A percentile compares a stretch with the other conserved stretches of the same genome.
Conservation (phyloP, 2,888 invertebrate genomes). For the Muschampia plurimacula region DNA sequence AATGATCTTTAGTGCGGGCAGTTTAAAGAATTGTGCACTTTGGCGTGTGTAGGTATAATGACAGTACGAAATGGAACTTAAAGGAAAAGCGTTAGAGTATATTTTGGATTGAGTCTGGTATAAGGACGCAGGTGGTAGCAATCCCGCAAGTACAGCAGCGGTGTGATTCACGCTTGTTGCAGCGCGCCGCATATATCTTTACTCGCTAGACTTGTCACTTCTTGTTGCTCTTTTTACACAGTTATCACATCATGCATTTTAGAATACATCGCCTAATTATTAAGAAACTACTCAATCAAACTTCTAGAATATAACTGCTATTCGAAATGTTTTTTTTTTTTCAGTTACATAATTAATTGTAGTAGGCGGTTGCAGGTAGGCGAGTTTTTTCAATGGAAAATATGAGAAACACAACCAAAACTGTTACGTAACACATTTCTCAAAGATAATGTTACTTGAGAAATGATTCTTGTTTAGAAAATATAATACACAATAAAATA, state of each 20-base stretch:
- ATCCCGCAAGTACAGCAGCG: conserved; percentile 57
- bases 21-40: conserved; percentile 65
- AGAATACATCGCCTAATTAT: conserved; percentile 27
- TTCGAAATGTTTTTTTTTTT: too few relatives aligned
- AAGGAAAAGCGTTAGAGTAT: conserved; percentile 44
- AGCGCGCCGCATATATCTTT: conserved; percentile 76
- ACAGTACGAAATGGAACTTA: conserved; percentile 52
- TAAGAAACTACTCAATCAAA: not conserved
- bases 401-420: not conserved
- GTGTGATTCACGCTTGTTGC: conserved; percentile 78
- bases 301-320: too few relatives aligned
- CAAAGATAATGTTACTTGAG: not conserved
- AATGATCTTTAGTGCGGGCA: conserved; percentile 64
- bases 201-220: conserved; percentile 68
- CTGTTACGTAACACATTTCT: not conserved
- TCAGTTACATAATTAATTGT: too few relatives aligned
- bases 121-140: conserved; percentile 70
- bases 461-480: not conserved
- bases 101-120: conserved; percentile 47
- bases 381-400: not conserved
- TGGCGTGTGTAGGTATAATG: conserved; percentile 55
- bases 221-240: conserved; percentile 63
- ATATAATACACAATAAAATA: not conserved
- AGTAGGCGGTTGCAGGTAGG: too few relatives aligned
- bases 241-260: conserved; percentile 49